Evolutionary conservation across 2,888 invertebrate species (phyloP).

Genomic region (Rhamnusium bicolor): DNA sequence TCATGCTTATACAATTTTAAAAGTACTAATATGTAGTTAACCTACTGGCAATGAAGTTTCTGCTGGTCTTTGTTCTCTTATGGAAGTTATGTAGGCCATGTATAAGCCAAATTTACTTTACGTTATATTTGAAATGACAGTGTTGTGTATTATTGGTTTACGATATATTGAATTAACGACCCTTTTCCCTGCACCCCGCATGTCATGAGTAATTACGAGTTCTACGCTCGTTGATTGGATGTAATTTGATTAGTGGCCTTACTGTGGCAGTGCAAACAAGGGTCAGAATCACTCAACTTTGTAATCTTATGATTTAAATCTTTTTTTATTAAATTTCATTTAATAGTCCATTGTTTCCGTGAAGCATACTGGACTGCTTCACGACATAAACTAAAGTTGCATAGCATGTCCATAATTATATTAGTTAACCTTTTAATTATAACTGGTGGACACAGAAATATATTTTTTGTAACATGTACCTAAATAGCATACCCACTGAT

Average conservation of each 20-base stretch:
- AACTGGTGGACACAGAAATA: too few relatives aligned
- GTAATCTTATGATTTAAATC: constrained; percentile 58
- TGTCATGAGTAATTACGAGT: constrained; percentile 69
- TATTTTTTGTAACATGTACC: too few relatives aligned
- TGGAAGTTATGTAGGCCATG: neutral
- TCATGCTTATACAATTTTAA: too few relatives aligned
- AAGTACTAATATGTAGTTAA: neutral
- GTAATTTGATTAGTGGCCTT: constrained; percentile 69
- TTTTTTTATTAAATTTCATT: constrained; percentile 52
- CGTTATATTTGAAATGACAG: constrained; percentile 62
- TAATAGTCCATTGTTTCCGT: constrained; percentile 46
- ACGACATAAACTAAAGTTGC: neutral
- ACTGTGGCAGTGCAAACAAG: constrained; percentile 69
- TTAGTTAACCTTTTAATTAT: too few relatives aligned
- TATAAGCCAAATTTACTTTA: constrained; percentile 36
- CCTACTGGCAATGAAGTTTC: neutral
- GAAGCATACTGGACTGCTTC: neutral
- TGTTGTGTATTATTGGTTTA: constrained; percentile 66
- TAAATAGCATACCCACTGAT: too few relatives aligned
- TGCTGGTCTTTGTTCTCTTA: neutral
- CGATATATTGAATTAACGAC: constrained; percentile 66
- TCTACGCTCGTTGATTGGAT: constrained; percentile 69
- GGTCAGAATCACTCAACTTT: constrained; percentile 62
- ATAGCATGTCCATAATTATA: too few relatives aligned
- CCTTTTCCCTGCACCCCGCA: constrained; percentile 55